Evolutionary conservation across 2,888 invertebrate species (phyloP).

Genomic region (Leptopilina myrica): DNA sequence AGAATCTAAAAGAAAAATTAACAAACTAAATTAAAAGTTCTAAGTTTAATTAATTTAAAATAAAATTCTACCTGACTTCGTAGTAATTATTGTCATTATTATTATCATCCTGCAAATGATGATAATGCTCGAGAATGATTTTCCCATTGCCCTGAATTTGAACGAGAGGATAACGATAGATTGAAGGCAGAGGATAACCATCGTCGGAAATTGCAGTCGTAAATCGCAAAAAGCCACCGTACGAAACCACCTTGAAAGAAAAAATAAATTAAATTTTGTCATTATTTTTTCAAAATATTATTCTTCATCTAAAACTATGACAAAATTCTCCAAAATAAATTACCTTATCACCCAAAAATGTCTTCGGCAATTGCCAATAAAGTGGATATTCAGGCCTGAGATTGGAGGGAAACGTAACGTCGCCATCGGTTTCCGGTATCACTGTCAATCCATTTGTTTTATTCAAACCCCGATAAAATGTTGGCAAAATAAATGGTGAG

Average conservation of each 20-base stretch:
- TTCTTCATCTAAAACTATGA: too few relatives aligned
- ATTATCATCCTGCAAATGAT: conserved; percentile 66
- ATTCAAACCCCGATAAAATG: conserved; percentile 77
- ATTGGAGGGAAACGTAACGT: conserved; percentile 78
- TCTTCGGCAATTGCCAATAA: conserved; percentile 89
- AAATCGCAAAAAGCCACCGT: conserved; percentile 92
- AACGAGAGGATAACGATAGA: conserved; percentile 85
- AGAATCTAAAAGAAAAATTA: too few relatives aligned
- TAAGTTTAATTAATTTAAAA: background rate
- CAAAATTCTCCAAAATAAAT: conserved; percentile 42
- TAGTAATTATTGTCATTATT: conserved; percentile 70
- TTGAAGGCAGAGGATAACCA: conserved; percentile 79
- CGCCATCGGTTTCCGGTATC: conserved; percentile 81
- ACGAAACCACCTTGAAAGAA: conserved; percentile 84
- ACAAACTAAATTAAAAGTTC: too few relatives aligned
- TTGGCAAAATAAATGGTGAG: conserved; percentile 61
- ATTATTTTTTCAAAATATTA: too few relatives aligned
- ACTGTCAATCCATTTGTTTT: conserved; percentile 80
- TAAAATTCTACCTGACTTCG: conserved; percentile 76
- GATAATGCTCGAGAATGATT: conserved; percentile 87
- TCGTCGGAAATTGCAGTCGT: conserved; percentile 82
- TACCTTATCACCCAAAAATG: conserved; percentile 90
- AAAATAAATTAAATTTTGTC: too few relatives aligned
- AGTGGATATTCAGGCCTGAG: conserved; percentile 82
- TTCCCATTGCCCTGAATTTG: conserved; percentile 87